Conservation (phyloP, 2,888 invertebrate genomes). For the Ommatoiulus sabulosus region DNA sequence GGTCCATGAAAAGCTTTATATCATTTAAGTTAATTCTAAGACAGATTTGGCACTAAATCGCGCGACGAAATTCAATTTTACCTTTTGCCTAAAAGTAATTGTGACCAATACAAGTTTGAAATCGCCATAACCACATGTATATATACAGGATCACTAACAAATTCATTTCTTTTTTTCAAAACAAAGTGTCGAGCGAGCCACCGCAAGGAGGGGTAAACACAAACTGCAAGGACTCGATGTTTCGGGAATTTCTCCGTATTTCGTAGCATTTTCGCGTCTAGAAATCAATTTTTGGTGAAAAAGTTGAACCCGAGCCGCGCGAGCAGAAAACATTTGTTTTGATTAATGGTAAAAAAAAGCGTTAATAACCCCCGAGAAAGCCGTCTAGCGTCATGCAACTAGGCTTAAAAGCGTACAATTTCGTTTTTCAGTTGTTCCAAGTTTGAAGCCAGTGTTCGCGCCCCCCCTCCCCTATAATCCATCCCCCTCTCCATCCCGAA, state of each 20-base stretch:
- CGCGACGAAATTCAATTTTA: neutral
- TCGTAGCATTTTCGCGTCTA: neutral
- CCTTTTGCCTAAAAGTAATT: neutral
- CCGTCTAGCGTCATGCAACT: neutral
- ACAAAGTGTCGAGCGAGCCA: constrained; percentile 1
- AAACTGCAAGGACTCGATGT: neutral
- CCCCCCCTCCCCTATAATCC: too few species aligned
- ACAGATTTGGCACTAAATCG: too few species aligned
- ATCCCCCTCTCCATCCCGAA: neutral
- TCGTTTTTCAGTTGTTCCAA: neutral
- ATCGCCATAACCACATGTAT: neutral
- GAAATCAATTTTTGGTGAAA: neutral
- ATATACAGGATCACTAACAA: neutral
- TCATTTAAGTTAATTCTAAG: neutral
- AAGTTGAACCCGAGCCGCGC: neutral
- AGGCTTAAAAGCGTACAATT: neutral
- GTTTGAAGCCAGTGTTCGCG: neutral
- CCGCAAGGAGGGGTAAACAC: neutral
- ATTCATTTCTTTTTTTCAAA: neutral
- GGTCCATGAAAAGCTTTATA: neutral
- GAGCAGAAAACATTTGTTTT: neutral
- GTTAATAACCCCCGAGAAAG: neutral
- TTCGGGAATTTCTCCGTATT: constrained; percentile 15
- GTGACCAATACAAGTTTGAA: neutral
- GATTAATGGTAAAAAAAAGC: neutral